Percentiles rank a stretch among this genome's conserved stretches.
Conservation (phyloP, 2,888 invertebrate species). For the Andrena trimmerana region DNA sequence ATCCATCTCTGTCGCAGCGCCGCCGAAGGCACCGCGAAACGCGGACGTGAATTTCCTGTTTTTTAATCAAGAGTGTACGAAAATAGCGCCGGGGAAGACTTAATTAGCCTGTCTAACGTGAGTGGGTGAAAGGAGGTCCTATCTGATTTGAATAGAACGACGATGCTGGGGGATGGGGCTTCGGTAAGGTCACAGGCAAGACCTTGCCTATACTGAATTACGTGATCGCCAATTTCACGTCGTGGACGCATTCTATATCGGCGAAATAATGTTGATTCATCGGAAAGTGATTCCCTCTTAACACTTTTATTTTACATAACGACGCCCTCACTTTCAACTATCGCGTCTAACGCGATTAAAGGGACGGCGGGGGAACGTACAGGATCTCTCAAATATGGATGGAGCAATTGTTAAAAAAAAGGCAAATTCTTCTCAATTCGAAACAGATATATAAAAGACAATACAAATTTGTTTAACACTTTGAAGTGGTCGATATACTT, state of each 20-base stretch:
- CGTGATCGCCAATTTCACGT: constrained; percentile 59
- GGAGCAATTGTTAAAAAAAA: background rate
- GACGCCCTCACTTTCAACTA: background rate
- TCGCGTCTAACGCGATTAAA: constrained; percentile 18
- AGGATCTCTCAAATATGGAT: background rate
- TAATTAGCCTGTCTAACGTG: constrained; percentile 69
- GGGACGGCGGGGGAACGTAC: too few relatives aligned
- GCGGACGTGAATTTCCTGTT: constrained; percentile 55
- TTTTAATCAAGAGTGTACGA: constrained; percentile 68
- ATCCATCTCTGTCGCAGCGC: constrained; percentile 18
- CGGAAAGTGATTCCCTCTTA: constrained; percentile 52
- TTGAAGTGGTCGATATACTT: too few relatives aligned
- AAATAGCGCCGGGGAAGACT: constrained; percentile 64
- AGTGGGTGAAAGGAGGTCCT: constrained; percentile 74
- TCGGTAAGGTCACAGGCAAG: constrained; percentile 72
- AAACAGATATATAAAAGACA: too few relatives aligned
- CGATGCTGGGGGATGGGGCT: constrained; percentile 74
- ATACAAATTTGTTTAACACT: too few relatives aligned
- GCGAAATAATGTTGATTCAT: constrained; percentile 59
- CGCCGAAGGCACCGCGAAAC: constrained; percentile 11
- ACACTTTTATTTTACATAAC: constrained; percentile 47
- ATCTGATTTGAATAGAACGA: constrained; percentile 79
- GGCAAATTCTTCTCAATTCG: background rate
- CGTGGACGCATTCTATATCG: constrained; percentile 40
- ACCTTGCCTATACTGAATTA: constrained; percentile 65